Evolutionary conservation across 2,888 invertebrate species (phyloP).

Genomic region (Trachelus stipa): DNA sequence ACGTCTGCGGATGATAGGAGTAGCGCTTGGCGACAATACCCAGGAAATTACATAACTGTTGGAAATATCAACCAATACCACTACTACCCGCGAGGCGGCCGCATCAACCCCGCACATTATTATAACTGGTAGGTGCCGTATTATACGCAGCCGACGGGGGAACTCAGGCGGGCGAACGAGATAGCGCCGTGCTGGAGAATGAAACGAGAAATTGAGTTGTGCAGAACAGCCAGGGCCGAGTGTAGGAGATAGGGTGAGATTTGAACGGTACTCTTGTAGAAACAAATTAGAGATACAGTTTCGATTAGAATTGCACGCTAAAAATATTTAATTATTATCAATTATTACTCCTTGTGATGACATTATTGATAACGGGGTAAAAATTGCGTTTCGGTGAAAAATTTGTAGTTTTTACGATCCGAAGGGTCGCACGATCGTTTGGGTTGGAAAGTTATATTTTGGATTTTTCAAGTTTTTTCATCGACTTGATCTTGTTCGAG

Average conservation of each 20-base stretch:
- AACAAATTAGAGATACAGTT: not conserved
- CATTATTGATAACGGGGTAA: not conserved
- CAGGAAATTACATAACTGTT: constrained; percentile 68
- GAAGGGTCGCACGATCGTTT: not conserved
- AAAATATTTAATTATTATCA: not conserved
- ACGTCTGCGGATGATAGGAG: constrained; percentile 60
- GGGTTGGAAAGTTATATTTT: not conserved
- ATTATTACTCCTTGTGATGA: not conserved
- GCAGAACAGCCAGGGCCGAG: constrained; percentile 50
- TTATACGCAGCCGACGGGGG: constrained; percentile 63
- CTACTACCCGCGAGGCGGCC: constrained; percentile 46
- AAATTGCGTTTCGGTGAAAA: not conserved
- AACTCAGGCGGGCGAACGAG: constrained; percentile 65
- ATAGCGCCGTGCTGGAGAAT: constrained; percentile 63
- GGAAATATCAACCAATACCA: constrained; percentile 67
- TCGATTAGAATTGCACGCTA: not conserved
- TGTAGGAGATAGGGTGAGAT: constrained; percentile 18
- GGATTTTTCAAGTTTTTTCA: not conserved
- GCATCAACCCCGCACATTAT: constrained; percentile 56
- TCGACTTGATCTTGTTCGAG: constrained; percentile 7
- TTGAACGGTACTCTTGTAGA: not conserved
- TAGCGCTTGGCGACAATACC: constrained; percentile 62
- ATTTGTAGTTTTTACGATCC: not conserved
- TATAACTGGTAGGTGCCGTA: constrained; percentile 64
- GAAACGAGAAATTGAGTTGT: constrained; percentile 67